Evolutionary conservation across 2,797 vertebrate genomes (phyloP), one percentile per base, ranked within the genome.

Genomic region (Chrysocyon brachyurus): DNA sequence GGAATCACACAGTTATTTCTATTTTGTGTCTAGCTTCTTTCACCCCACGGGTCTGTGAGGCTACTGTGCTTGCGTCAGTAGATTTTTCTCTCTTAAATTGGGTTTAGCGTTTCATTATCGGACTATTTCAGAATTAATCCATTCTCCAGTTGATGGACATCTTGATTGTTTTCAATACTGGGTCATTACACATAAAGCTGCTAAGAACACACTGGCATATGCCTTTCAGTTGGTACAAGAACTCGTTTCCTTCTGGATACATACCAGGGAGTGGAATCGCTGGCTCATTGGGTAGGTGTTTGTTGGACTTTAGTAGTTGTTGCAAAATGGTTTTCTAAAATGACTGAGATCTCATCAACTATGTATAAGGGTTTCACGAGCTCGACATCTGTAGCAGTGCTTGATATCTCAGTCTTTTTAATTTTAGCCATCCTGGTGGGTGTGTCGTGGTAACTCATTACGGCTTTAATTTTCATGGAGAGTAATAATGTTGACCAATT

Each of bases 1-100:
- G n/a, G 78, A 82, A 7, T n/a, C 4, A 14, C 15, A 85, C 9
- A 12, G 21, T 7, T 7, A 6, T 40, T 77, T 64, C 61, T 57
- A 64, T 68, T 81, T 81, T 40, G 21, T 49, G 64, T 93, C 14
- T 75, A 16, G 70, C 46, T 75, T 93, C 70, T 93, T 87, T 94
- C 46, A 24, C 10, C 52, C 16, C 21, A 15, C 21, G 19, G 5
- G 17, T 57, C 4, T 70, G 12, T 85, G 90, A 75, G 19, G n/a
- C 21, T 73, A 17, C 83, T 70, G 26, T 86, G 8, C 9, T 59
- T 90, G 5, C 22, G 36, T 46, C 19, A 15, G 15, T 28, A 49
- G 77, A 5, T 14, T 84, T 87, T 33, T 14, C n/a, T 70, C 75
- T 77, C 24, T 78, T 75, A 68, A 82, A 36, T 1, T 54, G 12